These are phyloP conservation scores for Brachionus sp. DNA, from an alignment of 1,140 invertebrate species.

Conservation along the genomic window DNA sequence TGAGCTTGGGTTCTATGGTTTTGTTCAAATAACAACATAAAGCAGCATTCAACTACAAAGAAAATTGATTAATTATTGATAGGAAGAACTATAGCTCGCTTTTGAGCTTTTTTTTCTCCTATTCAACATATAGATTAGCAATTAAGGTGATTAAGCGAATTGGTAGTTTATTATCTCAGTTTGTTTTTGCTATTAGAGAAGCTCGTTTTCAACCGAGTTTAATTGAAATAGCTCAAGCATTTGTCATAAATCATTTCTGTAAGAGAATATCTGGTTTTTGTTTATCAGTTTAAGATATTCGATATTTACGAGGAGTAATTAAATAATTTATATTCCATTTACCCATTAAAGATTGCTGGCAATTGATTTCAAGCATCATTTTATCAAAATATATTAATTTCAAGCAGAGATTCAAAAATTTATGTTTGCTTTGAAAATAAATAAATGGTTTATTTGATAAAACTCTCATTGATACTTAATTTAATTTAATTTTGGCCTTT, in stretches of 20 bases:
- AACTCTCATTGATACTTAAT: background rate
- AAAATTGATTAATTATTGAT: conserved; percentile 26
- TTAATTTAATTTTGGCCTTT: background rate
- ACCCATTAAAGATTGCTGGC: background rate
- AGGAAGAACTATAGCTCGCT: background rate
- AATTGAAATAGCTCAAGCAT: conserved; percentile 17
- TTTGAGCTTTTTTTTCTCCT: background rate
- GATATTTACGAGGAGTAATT: background rate
- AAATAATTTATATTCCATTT: conserved; percentile 8
- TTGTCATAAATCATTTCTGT: conserved; percentile 20
- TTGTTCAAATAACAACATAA: conserved; percentile 10
- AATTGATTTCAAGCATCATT: background rate
- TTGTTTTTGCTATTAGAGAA: conserved; percentile 15
- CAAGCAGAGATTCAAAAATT: background rate
- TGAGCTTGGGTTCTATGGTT: conserved; percentile 9
- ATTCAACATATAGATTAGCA: background rate
- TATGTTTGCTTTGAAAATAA: background rate
- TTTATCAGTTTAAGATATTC: conserved; percentile 12
- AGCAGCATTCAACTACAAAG: conserved; percentile 13
- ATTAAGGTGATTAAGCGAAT: conserved; percentile 12
- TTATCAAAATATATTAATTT: background rate
- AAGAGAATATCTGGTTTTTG: background rate
- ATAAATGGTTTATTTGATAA: background rate
- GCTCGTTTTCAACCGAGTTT: background rate
- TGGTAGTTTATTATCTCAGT: conserved; percentile 25